Evolutionary conservation across 1,140 invertebrate genomes (phyloP).

Genomic region (Saccostrea glomerata): DNA sequence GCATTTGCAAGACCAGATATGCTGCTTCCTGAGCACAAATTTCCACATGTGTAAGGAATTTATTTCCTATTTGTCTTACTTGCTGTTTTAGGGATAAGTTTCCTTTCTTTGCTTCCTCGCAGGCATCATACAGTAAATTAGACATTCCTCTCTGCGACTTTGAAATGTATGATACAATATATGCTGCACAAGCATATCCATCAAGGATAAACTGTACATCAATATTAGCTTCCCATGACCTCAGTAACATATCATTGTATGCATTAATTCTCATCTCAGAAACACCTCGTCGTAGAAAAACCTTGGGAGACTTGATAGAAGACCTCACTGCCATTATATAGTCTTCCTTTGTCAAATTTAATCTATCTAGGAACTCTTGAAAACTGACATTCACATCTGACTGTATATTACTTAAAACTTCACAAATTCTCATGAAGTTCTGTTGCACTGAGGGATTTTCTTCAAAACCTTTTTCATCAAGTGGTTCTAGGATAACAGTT

Average conservation of each 20-base stretch:
- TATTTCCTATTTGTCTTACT: slow-evolving; percentile 21
- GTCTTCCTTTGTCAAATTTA: slow-evolving; percentile 30
- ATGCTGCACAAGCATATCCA: slow-evolving; percentile 57
- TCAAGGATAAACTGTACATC: slow-evolving; percentile 59
- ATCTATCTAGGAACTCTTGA: slow-evolving; percentile 9
- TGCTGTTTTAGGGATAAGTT: slow-evolving; percentile 54
- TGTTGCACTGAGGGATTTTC: background rate
- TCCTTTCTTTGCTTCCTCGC: slow-evolving; percentile 58
- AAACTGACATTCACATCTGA: background rate
- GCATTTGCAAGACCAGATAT: slow-evolving; percentile 41
- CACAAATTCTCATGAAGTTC: background rate
- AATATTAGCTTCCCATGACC: slow-evolving; percentile 51
- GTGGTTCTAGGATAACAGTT: slow-evolving; percentile 14
- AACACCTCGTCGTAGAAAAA: slow-evolving; percentile 31
- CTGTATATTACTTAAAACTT: background rate
- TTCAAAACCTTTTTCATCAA: background rate
- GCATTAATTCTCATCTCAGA: slow-evolving; percentile 44
- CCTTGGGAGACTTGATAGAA: slow-evolving; percentile 23
- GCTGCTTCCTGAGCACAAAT: slow-evolving; percentile 33
- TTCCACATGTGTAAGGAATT: slow-evolving; percentile 35
- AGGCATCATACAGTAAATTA: slow-evolving; percentile 52
- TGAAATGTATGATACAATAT: slow-evolving; percentile 59
- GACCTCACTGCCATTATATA: slow-evolving; percentile 43
- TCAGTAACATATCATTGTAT: slow-evolving; percentile 40
- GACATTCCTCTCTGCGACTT: slow-evolving; percentile 64